These are phyloP conservation scores for Bombus waltoni DNA, from an alignment of 1,140 invertebrate species.

Conservation along the genomic window DNA sequence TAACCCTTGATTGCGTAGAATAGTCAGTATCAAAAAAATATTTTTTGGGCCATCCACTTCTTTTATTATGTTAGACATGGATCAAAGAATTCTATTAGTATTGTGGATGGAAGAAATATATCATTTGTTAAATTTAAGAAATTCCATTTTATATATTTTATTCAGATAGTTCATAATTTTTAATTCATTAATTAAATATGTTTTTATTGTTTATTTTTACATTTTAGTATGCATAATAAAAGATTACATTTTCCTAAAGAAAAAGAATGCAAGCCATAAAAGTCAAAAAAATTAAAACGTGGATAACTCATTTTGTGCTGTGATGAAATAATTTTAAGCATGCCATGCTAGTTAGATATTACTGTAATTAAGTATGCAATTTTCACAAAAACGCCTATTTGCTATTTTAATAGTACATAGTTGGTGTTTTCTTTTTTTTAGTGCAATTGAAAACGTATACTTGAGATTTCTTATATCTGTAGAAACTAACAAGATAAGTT, in stretches of 20 bases:
- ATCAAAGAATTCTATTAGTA: slow-evolving; percentile 18
- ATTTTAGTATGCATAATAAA: slow-evolving; percentile 28
- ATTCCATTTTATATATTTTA: slow-evolving; percentile 25
- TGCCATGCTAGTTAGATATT: slow-evolving; percentile 61
- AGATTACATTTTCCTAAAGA: slow-evolving; percentile 45
- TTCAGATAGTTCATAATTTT: slow-evolving; percentile 32
- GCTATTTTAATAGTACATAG: slow-evolving; percentile 17
- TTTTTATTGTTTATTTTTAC: slow-evolving; percentile 28
- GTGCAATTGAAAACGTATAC: slow-evolving; percentile 40
- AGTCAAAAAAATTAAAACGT: slow-evolving; percentile 38
- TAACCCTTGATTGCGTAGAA: slow-evolving; percentile 70
- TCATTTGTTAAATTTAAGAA: slow-evolving; percentile 31
- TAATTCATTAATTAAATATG: slow-evolving; percentile 32
- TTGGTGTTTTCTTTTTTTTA: slow-evolving; percentile 29
- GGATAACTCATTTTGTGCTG: slow-evolving; percentile 66
- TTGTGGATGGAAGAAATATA: slow-evolving; percentile 4
- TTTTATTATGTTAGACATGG: slow-evolving; percentile 31
- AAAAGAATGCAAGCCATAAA: slow-evolving; percentile 38
- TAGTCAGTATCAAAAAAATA: slow-evolving; percentile 31
- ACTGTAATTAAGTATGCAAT: slow-evolving; percentile 64
- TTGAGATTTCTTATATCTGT: slow-evolving; percentile 1
- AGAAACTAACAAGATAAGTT: background rate
- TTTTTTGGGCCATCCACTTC: slow-evolving; percentile 25
- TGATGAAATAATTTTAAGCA: slow-evolving; percentile 67
- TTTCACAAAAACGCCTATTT: slow-evolving; percentile 54